These are phyloP conservation scores for Nomada ferruginata DNA, from an alignment of 2,888 invertebrate genomes.

Conservation along the genomic window DNA sequence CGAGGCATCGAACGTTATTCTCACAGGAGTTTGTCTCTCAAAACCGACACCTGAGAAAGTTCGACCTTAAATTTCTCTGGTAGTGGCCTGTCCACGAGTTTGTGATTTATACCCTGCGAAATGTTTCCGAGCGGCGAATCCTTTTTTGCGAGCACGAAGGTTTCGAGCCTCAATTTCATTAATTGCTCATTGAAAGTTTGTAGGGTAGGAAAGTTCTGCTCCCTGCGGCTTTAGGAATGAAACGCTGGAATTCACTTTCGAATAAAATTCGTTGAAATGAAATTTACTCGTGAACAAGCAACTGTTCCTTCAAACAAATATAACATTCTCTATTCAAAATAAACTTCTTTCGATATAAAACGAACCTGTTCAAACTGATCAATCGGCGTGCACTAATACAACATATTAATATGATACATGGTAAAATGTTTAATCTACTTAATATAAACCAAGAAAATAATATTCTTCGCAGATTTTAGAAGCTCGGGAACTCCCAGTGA, in stretches of 20 bases:
- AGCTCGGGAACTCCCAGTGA: constrained; percentile 92
- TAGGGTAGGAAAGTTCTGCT: neutral
- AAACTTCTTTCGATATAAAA: too few species aligned
- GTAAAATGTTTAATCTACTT: too few species aligned
- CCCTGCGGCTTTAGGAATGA: too few species aligned
- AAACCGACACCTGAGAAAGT: neutral
- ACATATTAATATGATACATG: too few species aligned
- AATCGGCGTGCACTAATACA: too few species aligned
- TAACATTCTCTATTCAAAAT: too few species aligned
- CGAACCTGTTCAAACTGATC: too few species aligned
- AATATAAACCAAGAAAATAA: neutral
- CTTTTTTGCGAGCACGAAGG: neutral
- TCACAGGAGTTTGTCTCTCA: neutral
- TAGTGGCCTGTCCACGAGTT: neutral
- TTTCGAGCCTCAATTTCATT: neutral
- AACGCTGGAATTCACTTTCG: too few species aligned
- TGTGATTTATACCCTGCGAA: neutral
- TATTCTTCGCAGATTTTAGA: constrained; percentile 87
- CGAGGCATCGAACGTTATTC: neutral
- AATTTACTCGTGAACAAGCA: too few species aligned
- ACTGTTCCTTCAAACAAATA: too few species aligned
- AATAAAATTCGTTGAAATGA: too few species aligned
- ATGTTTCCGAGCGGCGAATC: neutral
- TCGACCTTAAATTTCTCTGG: neutral
- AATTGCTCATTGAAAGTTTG: neutral